Base-by-base conservation (phyloP, 2,888 invertebrate genomes). In the Galerucella calmariensis region DNA sequence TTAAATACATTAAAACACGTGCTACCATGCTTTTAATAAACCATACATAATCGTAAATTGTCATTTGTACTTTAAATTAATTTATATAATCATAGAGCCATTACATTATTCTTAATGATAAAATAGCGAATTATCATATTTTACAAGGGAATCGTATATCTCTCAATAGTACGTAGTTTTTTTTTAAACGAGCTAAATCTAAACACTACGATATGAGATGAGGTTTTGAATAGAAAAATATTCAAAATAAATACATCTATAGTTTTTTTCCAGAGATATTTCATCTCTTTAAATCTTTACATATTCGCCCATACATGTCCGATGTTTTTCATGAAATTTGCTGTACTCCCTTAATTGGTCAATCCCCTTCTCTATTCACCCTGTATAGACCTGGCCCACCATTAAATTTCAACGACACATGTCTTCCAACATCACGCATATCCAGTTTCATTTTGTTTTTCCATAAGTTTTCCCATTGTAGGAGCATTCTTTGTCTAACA, bases 51-150 rank as follows among this genome's bases (percentile, higher is more conserved):
- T 79, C 77, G 77, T 74, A 80, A 79, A 82, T 79, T 77, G 80
- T 80, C 83, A 83, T 84, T 83, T 84, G 83, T 83, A 82, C 83
- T 80, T 81, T 80, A 81, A 84, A 84, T 84, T 83, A 82, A 84
- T 84, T 83, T 82, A 76, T 80, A 79, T 81, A 82, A 82, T 72
- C 66, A 75, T 67, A 16, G 44, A 16, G 16, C 63, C 24, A 20
- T 61, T 20, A 35, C 61, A 27, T 8, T 24, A 62, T 62, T 4
- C 63, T 20, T 46, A 10, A 65, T 46, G 44, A 65, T n/a, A 20
- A 16, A 16, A 46, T 65, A 20, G 12, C 63, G n/a, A 11, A 46
- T 65, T 14, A 41, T 46, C 16, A 46, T 44, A 63, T 46, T 44
- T 63, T 16, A 16, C 11, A 20, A 10, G n/a, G 16, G 11, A 9